phyloP scores from a whole-genome alignment of 2,113 vertebrate species.

The Erinaceus europaeus region DNA sequence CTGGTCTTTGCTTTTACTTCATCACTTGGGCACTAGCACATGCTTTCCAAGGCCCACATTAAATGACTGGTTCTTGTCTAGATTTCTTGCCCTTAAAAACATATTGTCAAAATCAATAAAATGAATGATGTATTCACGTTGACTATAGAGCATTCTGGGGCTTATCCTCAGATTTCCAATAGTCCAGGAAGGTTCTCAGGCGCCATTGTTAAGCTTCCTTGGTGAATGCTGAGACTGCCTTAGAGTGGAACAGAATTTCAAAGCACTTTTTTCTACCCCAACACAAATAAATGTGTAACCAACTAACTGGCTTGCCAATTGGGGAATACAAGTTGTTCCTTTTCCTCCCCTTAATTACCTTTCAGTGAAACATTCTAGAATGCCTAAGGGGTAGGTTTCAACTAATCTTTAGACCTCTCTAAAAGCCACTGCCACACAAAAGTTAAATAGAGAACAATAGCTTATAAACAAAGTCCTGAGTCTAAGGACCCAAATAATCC shows the following conservation, averaged over 20 bases:
- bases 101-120: slow-evolving; percentile 3
- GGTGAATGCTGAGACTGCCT: not conserved
- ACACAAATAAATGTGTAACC: slow-evolving; percentile 51
- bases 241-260: slow-evolving; percentile 24
- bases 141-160: not conserved
- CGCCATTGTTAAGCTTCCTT: not conserved
- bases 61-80: not conserved
- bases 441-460: slow-evolving; percentile 56
- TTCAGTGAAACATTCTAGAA: slow-evolving; percentile 55
- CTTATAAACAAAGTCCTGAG: slow-evolving; percentile 38
- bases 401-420: slow-evolving; percentile 45
- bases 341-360: slow-evolving; percentile 59
- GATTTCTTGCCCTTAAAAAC: slow-evolving; percentile 9
- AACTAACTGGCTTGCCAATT: slow-evolving; percentile 17
- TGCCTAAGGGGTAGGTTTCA: slow-evolving; percentile 44
- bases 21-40: not conserved
- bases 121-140: not conserved
- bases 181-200: not conserved
- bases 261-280: slow-evolving; percentile 20
- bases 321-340: slow-evolving; percentile 35
- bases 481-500: slow-evolving; percentile 25
- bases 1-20: not conserved
- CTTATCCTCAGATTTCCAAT: not conserved
- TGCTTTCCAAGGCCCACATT: not conserved
- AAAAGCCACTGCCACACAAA: slow-evolving; percentile 38